Percentiles rank a stretch among this genome's conserved stretches.
Evolutionary conservation across 2,797 vertebrate genomes (phyloP).

Genomic region (Brachymystax lenok): DNA sequence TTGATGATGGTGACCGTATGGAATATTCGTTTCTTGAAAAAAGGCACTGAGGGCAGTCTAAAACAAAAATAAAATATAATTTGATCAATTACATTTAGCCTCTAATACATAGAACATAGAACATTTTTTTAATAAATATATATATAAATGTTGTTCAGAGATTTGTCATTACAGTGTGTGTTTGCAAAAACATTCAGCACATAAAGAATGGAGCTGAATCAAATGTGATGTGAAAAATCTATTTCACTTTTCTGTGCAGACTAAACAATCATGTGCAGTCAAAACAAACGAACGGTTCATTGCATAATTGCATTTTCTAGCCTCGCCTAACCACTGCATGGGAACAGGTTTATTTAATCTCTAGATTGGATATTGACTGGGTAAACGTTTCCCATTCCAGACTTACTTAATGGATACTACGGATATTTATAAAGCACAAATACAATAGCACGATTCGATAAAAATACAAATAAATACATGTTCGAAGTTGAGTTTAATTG

Average conservation of each 20-base stretch:
- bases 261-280: constrained; percentile 41
- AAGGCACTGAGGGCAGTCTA: constrained; percentile 98
- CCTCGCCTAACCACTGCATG: constrained; percentile 66
- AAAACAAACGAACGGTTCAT: constrained; percentile 58
- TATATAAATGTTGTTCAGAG: neutral
- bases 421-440: neutral
- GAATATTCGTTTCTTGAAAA: constrained; percentile 98
- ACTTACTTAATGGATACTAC: no score
- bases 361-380: constrained; percentile 36
- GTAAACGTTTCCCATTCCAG: constrained; percentile 32
- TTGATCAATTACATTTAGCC: neutral
- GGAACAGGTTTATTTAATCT: constrained; percentile 70
- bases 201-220: constrained; percentile 9
- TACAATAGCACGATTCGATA: constrained; percentile 27
- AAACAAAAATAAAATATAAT: constrained; percentile 33
- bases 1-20: constrained; percentile 97
- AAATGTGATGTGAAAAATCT: neutral
- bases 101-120: neutral
- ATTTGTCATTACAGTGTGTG: neutral
- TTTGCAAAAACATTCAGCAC: neutral
- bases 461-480: neutral
- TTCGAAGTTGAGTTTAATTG: neutral
- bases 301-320: constrained; percentile 67
- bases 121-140: neutral
- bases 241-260: constrained; percentile 32